phyloP scores from a whole-genome alignment of 2,797 vertebrate species.

The Lepus oiostolus region DNA sequence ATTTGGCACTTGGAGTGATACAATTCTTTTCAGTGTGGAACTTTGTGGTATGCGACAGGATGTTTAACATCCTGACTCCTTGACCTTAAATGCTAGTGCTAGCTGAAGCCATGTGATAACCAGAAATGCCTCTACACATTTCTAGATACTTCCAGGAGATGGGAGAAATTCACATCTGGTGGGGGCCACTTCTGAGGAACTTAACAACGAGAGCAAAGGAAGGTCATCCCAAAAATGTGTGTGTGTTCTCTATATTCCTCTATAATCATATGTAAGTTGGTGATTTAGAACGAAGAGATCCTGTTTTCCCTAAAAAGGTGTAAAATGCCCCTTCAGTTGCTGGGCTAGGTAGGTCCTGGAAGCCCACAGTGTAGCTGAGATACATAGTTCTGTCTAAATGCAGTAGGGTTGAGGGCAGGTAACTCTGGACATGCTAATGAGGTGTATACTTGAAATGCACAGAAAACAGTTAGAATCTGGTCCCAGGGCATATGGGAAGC shows the following conservation, averaged over 20 bases:
- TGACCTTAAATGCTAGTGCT: background rate
- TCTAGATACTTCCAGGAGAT: slow-evolving; percentile 9
- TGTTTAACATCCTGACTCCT: slow-evolving; percentile 27
- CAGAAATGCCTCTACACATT: background rate
- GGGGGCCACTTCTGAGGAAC: background rate
- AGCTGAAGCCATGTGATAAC: background rate
- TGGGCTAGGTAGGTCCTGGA: background rate
- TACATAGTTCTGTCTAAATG: background rate
- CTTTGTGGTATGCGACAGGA: background rate
- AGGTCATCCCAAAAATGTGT: background rate
- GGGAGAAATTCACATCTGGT: background rate
- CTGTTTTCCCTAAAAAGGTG: background rate
- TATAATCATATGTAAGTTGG: background rate
- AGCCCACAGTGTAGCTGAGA: background rate
- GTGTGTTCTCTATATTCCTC: background rate
- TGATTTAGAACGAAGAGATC: slow-evolving; percentile 32
- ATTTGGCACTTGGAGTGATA: background rate
- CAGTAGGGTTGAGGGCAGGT: background rate
- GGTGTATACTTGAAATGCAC: slow-evolving; percentile 24
- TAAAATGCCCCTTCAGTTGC: background rate
- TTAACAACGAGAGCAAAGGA: background rate
- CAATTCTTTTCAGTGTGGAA: slow-evolving; percentile 14
- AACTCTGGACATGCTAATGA: background rate
- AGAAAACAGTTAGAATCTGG: slow-evolving; percentile 38
- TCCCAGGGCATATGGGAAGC: background rate